These are phyloP conservation scores for Gambusia yucatana DNA, from an alignment of 2,797 vertebrate genomes.

Conservation along the genomic window DNA sequence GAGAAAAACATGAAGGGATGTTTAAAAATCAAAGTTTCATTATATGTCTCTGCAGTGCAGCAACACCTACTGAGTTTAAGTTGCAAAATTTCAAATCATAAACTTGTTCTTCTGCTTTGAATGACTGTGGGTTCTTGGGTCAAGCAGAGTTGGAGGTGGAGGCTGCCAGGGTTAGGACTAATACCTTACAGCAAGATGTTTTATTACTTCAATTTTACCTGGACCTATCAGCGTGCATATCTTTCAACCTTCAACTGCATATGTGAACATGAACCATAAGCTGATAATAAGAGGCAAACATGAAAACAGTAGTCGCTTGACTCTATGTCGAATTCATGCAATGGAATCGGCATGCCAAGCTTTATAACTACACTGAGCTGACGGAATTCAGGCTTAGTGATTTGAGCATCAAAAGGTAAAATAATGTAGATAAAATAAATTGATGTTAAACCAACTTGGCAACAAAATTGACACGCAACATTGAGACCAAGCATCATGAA, in stretches of 20 bases:
- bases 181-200: not conserved
- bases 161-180: not conserved
- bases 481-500: not conserved
- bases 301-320: not conserved
- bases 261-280: not conserved
- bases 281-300: not conserved
- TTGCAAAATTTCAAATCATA: not conserved
- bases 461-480: not conserved
- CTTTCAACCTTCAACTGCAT: not conserved
- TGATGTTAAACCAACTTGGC: not conserved
- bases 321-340: not conserved
- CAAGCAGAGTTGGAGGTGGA: not conserved
- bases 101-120: not conserved
- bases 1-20: not conserved
- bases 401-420: not conserved
- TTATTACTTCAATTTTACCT: not conserved
- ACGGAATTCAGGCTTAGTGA: not conserved
- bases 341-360: not conserved
- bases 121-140: not conserved
- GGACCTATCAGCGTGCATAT: not conserved
- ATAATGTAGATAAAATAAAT: not conserved
- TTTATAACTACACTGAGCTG: not conserved
- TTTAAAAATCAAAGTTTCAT: not conserved
- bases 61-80: not conserved
- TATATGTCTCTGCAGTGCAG: not conserved